Conservation (phyloP, 2,113 vertebrate species). For the Tiliqua scincoides region DNA sequence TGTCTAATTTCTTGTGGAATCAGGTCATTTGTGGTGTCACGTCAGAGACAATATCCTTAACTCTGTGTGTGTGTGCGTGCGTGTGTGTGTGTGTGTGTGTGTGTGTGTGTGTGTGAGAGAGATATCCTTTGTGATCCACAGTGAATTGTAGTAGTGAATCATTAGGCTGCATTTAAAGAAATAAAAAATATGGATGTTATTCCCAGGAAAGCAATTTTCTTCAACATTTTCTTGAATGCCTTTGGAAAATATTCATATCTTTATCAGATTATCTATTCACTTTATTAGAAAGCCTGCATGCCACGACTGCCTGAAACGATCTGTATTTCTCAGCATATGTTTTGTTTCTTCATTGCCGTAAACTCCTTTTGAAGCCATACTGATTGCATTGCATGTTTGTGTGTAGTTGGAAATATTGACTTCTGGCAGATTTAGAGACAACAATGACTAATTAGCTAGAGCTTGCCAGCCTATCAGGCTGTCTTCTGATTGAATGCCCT, state of each 20-base stretch:
- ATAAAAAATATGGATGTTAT: neutral
- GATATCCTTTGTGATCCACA: neutral
- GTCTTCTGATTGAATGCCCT: constrained; percentile 67
- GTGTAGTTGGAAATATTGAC: constrained; percentile 54
- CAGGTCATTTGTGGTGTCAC: too few species aligned
- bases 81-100: too few species aligned
- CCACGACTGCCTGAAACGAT: neutral
- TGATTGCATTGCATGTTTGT: constrained; percentile 77
- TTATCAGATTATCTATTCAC: neutral
- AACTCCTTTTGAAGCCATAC: constrained; percentile 35
- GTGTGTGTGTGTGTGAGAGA: too few species aligned
- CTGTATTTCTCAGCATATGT: neutral
- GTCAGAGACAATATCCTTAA: neutral
- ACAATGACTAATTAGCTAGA: constrained; percentile 78
- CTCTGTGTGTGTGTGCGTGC: too few species aligned
- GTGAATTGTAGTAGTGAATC: neutral
- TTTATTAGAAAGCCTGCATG: neutral
- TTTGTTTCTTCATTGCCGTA: constrained; percentile 5
- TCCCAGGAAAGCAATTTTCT: neutral
- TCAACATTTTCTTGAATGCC: neutral
- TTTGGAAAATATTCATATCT: neutral
- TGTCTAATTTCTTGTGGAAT: too few species aligned
- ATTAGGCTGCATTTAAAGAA: neutral
- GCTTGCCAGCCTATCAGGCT: constrained; percentile 65
- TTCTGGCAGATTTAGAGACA: constrained; percentile 65